Conservation (phyloP, 2,888 invertebrate genomes). For the Caenorhabditis angaria region DNA sequence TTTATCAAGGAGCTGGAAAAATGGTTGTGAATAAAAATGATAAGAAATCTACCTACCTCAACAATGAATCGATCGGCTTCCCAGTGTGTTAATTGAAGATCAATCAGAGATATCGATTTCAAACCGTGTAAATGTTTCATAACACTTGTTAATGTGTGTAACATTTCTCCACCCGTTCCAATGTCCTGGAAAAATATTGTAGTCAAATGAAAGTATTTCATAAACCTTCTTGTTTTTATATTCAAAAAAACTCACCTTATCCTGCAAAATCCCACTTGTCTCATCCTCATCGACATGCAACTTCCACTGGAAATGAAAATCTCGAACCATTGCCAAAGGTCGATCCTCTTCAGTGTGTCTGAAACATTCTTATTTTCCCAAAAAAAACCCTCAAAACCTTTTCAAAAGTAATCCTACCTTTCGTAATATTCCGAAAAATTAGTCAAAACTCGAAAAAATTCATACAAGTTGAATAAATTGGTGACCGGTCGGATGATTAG, state of each 20-base stretch:
- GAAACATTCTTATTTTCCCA: constrained; percentile 13
- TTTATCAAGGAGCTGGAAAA: constrained; percentile 74
- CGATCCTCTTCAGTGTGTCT: constrained; percentile 18
- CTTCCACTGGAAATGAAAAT: constrained; percentile 64
- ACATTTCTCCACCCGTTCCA: constrained; percentile 80
- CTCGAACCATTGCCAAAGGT: constrained; percentile 41
- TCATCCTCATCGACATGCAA: constrained; percentile 61
- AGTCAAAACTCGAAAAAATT: constrained; percentile 84
- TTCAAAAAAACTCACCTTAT: constrained; percentile 75
- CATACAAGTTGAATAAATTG: constrained; percentile 84
- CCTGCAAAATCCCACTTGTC: constrained; percentile 24
- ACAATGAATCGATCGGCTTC: constrained; percentile 80
- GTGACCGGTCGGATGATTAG: constrained; percentile 81
- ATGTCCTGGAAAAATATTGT: constrained; percentile 41
- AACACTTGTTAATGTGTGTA: constrained; percentile 75
- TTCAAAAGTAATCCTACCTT: constrained; percentile 12
- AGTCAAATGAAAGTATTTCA: no score
- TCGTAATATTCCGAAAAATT: constrained; percentile 60
- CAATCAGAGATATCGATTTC: constrained; percentile 79
- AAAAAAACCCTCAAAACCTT: background rate
- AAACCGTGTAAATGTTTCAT: constrained; percentile 79
- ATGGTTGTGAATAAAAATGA: background rate
- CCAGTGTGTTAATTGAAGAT: constrained; percentile 82
- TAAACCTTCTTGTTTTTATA: background rate
- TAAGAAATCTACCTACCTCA: no score